phyloP scores from a whole-genome alignment of 1,140 invertebrate species.

The Condylostylus longicornis region DNA sequence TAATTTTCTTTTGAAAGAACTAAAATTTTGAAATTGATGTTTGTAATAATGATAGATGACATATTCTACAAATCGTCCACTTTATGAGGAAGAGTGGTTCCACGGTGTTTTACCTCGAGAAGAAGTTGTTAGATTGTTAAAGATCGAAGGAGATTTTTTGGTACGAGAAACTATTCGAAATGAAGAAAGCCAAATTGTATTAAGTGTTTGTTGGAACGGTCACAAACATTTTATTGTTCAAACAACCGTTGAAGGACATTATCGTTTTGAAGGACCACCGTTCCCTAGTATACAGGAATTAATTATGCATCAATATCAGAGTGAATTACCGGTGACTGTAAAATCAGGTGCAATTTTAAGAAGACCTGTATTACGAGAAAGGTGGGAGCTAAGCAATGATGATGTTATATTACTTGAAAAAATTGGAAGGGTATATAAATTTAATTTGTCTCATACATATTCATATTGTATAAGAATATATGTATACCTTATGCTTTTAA shows the following conservation, averaged over 20 bases:
- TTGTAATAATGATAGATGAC: constrained; percentile 23
- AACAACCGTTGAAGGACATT: constrained; percentile 81
- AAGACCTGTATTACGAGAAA: constrained; percentile 74
- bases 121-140: constrained; percentile 81
- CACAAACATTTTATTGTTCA: constrained; percentile 97
- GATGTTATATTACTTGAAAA: constrained; percentile 85
- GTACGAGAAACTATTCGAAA: constrained; percentile 89
- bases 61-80: constrained; percentile 36
- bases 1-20: no score
- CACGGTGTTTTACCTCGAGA: constrained; percentile 91
- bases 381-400: constrained; percentile 94
- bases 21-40: no score
- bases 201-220: constrained; percentile 90
- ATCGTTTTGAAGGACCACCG: constrained; percentile 82
- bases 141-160: constrained; percentile 83
- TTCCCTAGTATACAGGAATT: constrained; percentile 86
- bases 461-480: no score
- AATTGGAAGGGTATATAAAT: constrained; percentile 69
- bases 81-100: constrained; percentile 91
- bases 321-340: constrained; percentile 72
- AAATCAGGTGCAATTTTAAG: constrained; percentile 80
- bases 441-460: background rate
- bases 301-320: constrained; percentile 72
- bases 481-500: background rate
- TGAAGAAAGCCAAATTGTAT: constrained; percentile 79